A percentile compares a stretch with the other conserved stretches of the same genome.
phyloP scores from a whole-genome alignment of 1,140 invertebrate genomes.

The Cherax destructor region DNA sequence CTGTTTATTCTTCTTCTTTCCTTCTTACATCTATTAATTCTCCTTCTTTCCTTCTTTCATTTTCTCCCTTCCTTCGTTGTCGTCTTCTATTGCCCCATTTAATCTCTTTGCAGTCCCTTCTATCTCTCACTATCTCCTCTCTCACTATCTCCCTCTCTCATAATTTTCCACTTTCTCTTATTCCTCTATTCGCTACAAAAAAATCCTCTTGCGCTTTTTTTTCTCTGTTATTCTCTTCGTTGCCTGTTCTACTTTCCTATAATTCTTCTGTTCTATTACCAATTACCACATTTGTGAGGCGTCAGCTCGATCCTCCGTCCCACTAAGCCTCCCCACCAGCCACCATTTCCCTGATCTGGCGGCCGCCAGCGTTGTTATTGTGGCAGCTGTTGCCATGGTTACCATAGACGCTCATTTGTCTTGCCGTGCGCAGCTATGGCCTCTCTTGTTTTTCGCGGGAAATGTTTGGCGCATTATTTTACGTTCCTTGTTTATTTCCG shows the following conservation, averaged over 20 bases:
- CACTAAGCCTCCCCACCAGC: no score
- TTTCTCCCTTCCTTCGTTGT: neutral
- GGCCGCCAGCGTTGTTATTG: neutral
- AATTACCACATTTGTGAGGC: no score
- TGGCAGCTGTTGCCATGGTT: neutral
- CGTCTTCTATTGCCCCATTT: no score
- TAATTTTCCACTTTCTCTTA: neutral
- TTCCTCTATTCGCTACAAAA: neutral
- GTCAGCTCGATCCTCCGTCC: neutral
- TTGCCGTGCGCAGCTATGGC: neutral
- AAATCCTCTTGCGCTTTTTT: no score
- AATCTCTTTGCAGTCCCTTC: no score
- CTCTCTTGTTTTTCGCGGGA: neutral
- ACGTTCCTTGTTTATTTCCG: neutral
- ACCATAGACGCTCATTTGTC: slow-evolving; percentile 1
- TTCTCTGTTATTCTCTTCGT: neutral
- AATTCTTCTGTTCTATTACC: neutral
- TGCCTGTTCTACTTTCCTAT: neutral
- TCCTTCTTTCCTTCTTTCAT: neutral
- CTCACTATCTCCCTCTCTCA: neutral
- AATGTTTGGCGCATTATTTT: neutral
- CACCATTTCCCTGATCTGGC: no score
- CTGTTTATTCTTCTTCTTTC: neutral
- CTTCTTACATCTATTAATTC: neutral
- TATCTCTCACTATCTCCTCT: neutral